Conservation (phyloP, 2,888 invertebrate species). For the Ceraclea dissimilis region DNA sequence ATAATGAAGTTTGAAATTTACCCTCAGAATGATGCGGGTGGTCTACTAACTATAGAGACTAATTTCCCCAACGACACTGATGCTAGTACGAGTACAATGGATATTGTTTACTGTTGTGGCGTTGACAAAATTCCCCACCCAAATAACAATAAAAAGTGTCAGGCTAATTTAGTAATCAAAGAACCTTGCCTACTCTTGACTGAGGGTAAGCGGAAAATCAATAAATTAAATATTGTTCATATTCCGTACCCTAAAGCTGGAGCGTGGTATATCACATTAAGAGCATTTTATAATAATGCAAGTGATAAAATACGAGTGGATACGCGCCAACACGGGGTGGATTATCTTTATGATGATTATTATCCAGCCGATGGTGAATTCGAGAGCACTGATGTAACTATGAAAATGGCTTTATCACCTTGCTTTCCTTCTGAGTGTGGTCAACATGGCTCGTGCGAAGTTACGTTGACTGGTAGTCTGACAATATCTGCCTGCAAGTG, state of each 20-base stretch:
- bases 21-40: conserved; percentile 1
- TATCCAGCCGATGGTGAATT: neutral
- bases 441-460: conserved; percentile 3
- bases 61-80: neutral
- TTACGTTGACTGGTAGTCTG: neutral
- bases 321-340: too few relatives aligned
- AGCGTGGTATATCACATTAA: conserved; percentile 3
- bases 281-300: neutral
- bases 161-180: neutral
- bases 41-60: conserved; percentile 1
- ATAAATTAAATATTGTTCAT: neutral
- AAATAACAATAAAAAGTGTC: neutral
- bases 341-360: too few relatives aligned
- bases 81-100: neutral
- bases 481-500: neutral
- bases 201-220: neutral
- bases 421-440: conserved; percentile 2
- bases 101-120: neutral
- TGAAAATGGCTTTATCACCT: neutral
- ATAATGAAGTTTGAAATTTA: neutral
- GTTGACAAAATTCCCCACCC: neutral
- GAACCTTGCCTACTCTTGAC: neutral
- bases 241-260: conserved; percentile 6
- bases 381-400: neutral
- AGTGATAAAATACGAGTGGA: too few relatives aligned